Percentiles rank a stretch among this genome's conserved stretches.
Conservation (phyloP, 2,113 vertebrate genomes). For the Megaceryle torquata region DNA sequence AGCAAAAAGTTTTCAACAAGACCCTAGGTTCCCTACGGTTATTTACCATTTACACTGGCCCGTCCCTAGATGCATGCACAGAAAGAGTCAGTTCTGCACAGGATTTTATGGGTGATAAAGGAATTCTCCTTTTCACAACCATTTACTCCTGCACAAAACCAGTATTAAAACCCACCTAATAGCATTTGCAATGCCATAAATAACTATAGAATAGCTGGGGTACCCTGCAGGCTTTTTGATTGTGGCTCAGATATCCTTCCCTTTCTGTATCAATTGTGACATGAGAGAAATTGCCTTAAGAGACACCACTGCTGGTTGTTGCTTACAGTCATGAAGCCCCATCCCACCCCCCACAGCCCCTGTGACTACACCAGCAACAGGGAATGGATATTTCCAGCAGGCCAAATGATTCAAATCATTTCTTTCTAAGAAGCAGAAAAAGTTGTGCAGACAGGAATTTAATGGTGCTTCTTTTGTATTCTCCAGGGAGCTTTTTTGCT, state of each 20-base stretch:
- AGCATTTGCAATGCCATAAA: not conserved
- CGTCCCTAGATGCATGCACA: not conserved
- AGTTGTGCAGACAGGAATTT: not conserved
- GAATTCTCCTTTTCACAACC: not conserved
- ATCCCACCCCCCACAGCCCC: accelerated
- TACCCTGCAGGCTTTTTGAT: not conserved
- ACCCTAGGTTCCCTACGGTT: not conserved
- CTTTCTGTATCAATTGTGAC: not conserved
- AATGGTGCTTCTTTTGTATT: not conserved
- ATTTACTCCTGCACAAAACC: not conserved
- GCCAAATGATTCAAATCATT: not conserved
- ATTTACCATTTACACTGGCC: not conserved
- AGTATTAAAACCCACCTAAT: not conserved
- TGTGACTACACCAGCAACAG: not conserved
- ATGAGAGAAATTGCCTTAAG: not conserved
- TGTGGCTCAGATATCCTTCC: not conserved
- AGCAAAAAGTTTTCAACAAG: not conserved
- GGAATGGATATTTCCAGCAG: not conserved
- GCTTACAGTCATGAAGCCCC: not conserved
- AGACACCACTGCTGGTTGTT: not conserved
- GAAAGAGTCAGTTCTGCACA: not conserved
- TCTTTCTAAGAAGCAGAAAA: not conserved
- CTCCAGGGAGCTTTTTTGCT: not conserved
- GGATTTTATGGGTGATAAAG: not conserved
- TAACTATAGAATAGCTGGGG: not conserved